Evolutionary conservation across 1,140 invertebrate species (phyloP).

Genomic region (Sarcophaga bullata): DNA sequence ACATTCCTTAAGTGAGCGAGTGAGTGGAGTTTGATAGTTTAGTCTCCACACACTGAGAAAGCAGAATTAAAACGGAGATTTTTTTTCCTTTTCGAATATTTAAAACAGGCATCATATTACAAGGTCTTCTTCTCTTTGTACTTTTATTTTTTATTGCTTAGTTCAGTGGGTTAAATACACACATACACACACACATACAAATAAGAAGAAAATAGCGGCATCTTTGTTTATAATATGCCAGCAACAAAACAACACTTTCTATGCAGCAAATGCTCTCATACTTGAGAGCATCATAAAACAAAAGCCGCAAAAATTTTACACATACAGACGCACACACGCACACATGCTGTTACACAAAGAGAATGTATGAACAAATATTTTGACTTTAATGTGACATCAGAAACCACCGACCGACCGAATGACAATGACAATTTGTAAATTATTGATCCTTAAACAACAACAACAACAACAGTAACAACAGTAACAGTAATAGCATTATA

Average conservation of each 20-base stretch:
- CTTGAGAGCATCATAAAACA: neutral
- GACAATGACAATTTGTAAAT: conserved; percentile 22
- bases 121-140: neutral
- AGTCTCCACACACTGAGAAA: too few species aligned
- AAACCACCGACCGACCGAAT: neutral
- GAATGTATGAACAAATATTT: conserved; percentile 2
- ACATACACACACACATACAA: too few species aligned
- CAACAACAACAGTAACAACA: neutral
- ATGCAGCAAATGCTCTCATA: too few species aligned
- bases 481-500: neutral
- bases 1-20: conserved; percentile 3
- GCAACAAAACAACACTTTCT: neutral
- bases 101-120: conserved; percentile 3
- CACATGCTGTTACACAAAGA: neutral
- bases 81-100: neutral
- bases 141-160: too few species aligned
- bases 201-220: too few species aligned
- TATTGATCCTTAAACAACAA: neutral
- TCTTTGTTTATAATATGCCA: neutral
- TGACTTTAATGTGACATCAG: conserved; percentile 21
- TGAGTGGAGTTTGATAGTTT: neutral
- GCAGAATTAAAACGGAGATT: too few species aligned
- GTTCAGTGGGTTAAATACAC: too few species aligned
- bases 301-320: conserved; percentile 7
- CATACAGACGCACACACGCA: too few species aligned